A percentile compares a stretch with the other conserved stretches of the same genome.
Conservation (phyloP, 2,888 invertebrate genomes). For the Trissolcus japonicus region DNA sequence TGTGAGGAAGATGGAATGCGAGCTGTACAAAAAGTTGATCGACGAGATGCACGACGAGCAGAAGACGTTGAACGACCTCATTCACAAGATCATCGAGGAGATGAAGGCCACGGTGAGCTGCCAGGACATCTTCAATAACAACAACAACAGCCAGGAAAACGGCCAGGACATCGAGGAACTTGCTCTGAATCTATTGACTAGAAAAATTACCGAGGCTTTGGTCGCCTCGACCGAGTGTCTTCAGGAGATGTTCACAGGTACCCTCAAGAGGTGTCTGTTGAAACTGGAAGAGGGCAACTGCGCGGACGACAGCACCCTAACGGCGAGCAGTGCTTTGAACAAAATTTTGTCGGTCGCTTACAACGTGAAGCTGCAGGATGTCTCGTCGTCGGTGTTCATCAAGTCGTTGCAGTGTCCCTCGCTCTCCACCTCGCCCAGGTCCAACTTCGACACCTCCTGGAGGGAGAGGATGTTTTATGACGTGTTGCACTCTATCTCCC, state of each 20-base stretch:
- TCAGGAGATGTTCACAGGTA: conserved; percentile 89
- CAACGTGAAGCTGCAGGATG: conserved; percentile 1
- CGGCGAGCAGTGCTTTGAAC: conserved; percentile 85
- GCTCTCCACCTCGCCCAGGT: neutral
- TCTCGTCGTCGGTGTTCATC: conserved; percentile 1
- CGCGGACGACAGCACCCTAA: conserved; percentile 60
- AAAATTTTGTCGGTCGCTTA: conserved; percentile 78
- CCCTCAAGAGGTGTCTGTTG: conserved; percentile 85
- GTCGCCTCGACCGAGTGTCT: conserved; percentile 88
- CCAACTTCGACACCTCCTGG: conserved; percentile 77
- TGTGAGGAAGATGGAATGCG: conserved; percentile 87
- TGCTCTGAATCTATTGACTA: conserved; percentile 85
- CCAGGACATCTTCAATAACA: neutral
- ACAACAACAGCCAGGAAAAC: neutral
- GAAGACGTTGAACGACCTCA: conserved; percentile 85
- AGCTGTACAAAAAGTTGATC: conserved; percentile 84
- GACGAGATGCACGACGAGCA: conserved; percentile 85
- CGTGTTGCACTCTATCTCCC: conserved; percentile 83
- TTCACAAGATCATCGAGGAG: conserved; percentile 84
- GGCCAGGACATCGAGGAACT: neutral
- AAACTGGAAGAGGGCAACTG: conserved; percentile 81
- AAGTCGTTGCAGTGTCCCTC: neutral
- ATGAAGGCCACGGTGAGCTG: conserved; percentile 79
- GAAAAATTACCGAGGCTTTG: conserved; percentile 86
- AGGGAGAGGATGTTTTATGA: conserved; percentile 83